Evolutionary conservation across 92 coral and sea anemone species (phyloP), one percentile per base, ranked within the genome.

Genomic region (Paramuricea clavata): DNA sequence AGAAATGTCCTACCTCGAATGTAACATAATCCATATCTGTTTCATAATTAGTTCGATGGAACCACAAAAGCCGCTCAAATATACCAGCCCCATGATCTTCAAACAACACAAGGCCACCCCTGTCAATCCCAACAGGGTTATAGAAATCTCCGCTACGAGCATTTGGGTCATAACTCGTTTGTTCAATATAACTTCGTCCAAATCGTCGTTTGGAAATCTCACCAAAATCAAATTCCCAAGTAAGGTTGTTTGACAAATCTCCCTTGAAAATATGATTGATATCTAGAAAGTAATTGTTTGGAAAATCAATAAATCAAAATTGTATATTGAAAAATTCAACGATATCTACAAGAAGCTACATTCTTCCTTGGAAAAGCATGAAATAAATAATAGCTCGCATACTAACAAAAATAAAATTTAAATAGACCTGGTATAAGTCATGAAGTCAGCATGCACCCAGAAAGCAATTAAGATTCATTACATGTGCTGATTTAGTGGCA

Each of bases 141-240:
- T 9, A 73, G 31, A 73, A 73, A 73, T 73, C 78, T 34, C 49
- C 52, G 22, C 39, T 42, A n/a, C 78, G 78, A 16, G 26, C 78
- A 15, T 73, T 42, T 27, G 78, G 6, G 21, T 73, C 78, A 42
- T 73, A 73, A 31, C 78, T 73, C 56, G 78, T 73, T 42, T 34
- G 78, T 26, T 73, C 78, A 42, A 42, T 12, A 42, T 39, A 73
- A 19, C 16, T 73, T 73, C 78, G 25, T 42, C 78, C 78, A 22
- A 73, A 73, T n/a, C 78, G 78, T 25, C 78, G 49, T 73, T 73
- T 73, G 9, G 78, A 73, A 42, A 42, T 73, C 56, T 35, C 26
- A 15, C 52, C 17, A 15, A 73, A 73, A 6, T 42, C 56, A 73
- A 73, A 73, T 35, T 35, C 31, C 78, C 78, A 73, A 3, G 78